A percentile compares a stretch with the other conserved stretches of the same genome.
phyloP scores from a whole-genome alignment of 1,140 invertebrate species.

The Nasonia vitripennis region DNA sequence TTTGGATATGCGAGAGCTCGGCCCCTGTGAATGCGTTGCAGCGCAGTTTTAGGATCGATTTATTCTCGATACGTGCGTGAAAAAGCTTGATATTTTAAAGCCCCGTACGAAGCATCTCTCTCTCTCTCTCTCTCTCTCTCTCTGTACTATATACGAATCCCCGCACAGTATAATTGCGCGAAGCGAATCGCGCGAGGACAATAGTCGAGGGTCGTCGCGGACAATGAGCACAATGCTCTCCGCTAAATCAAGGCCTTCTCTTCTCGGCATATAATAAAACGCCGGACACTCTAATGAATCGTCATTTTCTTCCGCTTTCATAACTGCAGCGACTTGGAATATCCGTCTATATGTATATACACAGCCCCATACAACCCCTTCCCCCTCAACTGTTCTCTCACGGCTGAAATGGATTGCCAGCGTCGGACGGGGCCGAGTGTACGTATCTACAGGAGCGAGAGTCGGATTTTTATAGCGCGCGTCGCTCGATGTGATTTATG shows the following conservation, averaged over 20 bases:
- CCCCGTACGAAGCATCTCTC: too few species aligned
- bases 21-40: neutral
- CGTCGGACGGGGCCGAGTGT: neutral
- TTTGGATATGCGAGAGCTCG: neutral
- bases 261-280: conserved; percentile 70
- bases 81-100: too few species aligned
- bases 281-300: conserved; percentile 66
- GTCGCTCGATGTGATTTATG: conserved; percentile 24
- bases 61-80: too few species aligned
- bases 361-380: neutral
- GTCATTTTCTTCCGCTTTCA: conserved; percentile 60
- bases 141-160: too few species aligned
- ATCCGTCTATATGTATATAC: too few species aligned
- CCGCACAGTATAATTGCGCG: neutral
- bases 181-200: conserved; percentile 60
- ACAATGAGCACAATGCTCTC: conserved; percentile 70
- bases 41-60: too few species aligned
- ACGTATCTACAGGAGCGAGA: neutral
- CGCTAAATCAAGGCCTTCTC: conserved; percentile 68
- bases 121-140: too few species aligned
- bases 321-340: neutral
- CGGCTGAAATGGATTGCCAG: neutral
- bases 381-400: neutral
- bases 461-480: conserved; percentile 21
- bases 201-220: conserved; percentile 60